A percentile compares a stretch with the other conserved stretches of the same genome.
Evolutionary conservation across 2,797 vertebrate genomes (phyloP).

Genomic region (Xerus rutilus): DNA sequence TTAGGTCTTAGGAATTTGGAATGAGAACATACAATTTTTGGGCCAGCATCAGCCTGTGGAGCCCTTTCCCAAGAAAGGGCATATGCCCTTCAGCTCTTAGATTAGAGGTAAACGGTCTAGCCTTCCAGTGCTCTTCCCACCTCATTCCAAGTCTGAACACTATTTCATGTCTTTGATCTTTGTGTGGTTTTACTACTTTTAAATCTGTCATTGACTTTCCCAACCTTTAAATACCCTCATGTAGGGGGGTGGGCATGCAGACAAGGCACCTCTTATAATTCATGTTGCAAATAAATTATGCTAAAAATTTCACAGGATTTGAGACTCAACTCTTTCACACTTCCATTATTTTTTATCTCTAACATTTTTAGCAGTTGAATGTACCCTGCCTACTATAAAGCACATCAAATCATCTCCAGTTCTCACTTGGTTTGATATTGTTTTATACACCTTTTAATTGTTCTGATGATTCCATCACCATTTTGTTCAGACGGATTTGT

Average conservation of each 20-base stretch:
- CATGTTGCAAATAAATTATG: neutral
- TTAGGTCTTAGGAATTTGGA: neutral
- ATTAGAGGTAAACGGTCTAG: neutral
- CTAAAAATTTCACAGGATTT: neutral
- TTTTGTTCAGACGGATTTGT: neutral
- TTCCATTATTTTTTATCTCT: conserved; percentile 13
- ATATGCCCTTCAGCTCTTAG: neutral
- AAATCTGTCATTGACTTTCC: neutral
- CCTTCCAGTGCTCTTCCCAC: conserved; percentile 10
- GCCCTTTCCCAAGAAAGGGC: neutral
- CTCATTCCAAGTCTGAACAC: neutral
- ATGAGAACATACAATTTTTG: neutral
- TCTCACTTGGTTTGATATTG: neutral
- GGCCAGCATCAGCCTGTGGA: neutral
- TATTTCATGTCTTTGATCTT: neutral
- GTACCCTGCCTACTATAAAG: neutral
- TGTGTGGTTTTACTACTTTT: neutral
- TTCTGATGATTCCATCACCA: neutral
- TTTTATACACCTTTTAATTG: neutral
- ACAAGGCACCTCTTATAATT: neutral
- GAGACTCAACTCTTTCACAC: neutral
- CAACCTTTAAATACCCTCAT: neutral
- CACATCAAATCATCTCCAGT: neutral
- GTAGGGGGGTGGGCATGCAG: neutral
- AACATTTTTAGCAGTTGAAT: neutral